Conservation (phyloP, 2,888 invertebrate genomes). For the Drosophila kanekoi region DNA sequence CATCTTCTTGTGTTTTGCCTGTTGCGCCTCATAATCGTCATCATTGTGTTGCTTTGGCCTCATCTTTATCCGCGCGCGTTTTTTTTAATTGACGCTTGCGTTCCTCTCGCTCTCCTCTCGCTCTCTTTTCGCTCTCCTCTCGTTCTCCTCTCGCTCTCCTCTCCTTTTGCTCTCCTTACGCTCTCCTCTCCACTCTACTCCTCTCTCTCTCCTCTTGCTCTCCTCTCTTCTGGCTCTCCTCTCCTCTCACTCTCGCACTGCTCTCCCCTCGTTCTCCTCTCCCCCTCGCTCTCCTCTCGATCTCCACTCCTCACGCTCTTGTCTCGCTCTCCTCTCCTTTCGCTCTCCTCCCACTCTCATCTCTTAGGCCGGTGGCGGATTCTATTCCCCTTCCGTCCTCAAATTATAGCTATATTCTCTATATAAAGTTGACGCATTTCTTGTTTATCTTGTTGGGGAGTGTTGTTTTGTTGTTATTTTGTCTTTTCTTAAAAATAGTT, state of each 20-base stretch:
- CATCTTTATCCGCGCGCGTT: constrained; percentile 33
- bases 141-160: too few relatives aligned
- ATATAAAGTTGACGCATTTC: constrained; percentile 14
- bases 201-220: too few relatives aligned
- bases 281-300: too few relatives aligned
- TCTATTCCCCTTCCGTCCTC: not conserved
- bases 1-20: constrained; percentile 14
- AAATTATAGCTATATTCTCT: constrained; percentile 13
- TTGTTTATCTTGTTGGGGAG: constrained; percentile 25
- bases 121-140: not conserved
- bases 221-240: too few relatives aligned
- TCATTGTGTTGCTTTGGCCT: constrained; percentile 34
- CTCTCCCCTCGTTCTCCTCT: too few relatives aligned
- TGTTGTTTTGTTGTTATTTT: too few relatives aligned
- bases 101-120: not conserved
- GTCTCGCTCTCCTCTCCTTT: constrained; percentile 1
- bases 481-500: constrained; percentile 44
- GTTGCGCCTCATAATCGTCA: constrained; percentile 36
- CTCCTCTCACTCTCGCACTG: too few relatives aligned
- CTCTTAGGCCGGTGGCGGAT: constrained; percentile 14
- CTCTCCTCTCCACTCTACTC: not conserved
- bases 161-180: not conserved
- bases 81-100: constrained; percentile 49
- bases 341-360: too few relatives aligned
- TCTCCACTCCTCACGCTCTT: too few relatives aligned